These are phyloP conservation scores for Thryonomys swinderianus DNA, from an alignment of 2,113 vertebrate species.

Conservation along the genomic window DNA sequence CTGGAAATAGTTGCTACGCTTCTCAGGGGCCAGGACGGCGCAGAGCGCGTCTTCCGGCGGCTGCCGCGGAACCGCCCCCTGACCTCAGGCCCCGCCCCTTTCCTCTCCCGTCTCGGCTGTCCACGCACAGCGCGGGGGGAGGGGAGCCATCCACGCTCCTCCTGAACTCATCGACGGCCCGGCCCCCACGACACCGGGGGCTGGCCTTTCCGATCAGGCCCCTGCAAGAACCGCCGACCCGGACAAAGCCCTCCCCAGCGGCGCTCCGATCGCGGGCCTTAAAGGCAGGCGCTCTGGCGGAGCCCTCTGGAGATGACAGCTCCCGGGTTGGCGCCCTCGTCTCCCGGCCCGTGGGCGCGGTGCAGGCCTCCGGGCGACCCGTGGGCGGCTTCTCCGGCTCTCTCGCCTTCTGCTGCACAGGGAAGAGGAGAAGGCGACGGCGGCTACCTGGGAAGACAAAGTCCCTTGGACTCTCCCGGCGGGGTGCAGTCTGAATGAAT, in stretches of 20 bases:
- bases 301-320: no score
- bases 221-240: no score
- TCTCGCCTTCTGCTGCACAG: background rate
- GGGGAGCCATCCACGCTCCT: no score
- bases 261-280: background rate
- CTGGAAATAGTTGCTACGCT: background rate
- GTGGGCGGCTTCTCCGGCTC: accelerated
- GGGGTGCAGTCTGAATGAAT: background rate
- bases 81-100: background rate
- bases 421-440: background rate
- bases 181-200: no score
- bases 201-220: background rate
- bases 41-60: accelerated
- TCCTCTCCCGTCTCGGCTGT: background rate
- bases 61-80: background rate
- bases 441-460: background rate
- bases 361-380: background rate
- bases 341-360: background rate
- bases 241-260: background rate
- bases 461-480: background rate
- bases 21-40: no score
- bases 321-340: no score
- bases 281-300: background rate
- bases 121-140: no score
- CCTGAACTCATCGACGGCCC: no score